These are phyloP conservation scores for Callocephalon fimbriatum DNA, from an alignment of 2,113 vertebrate species.

Conservation along the genomic window DNA sequence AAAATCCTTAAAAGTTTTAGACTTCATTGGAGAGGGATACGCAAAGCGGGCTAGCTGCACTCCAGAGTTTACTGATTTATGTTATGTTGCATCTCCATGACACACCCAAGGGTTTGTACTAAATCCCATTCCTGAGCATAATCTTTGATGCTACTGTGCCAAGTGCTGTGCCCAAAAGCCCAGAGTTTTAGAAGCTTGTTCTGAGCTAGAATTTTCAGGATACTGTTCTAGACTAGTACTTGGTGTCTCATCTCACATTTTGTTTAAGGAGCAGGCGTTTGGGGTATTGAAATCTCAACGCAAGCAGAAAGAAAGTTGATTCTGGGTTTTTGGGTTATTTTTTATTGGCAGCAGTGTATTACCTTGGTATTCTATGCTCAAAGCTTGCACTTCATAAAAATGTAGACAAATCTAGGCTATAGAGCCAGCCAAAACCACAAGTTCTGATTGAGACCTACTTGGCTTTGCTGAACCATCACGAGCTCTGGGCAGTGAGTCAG, in stretches of 20 bases:
- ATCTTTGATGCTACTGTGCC: neutral
- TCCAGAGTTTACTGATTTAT: neutral
- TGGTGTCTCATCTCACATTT: neutral
- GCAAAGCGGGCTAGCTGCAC: neutral
- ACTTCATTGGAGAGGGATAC: neutral
- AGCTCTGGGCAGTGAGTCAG: slow-evolving; percentile 49
- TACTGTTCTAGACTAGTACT: neutral
- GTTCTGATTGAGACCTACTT: slow-evolving; percentile 58
- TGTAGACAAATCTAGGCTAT: neutral
- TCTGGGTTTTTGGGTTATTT: neutral
- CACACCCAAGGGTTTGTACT: neutral
- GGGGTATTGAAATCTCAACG: neutral
- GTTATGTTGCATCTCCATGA: neutral
- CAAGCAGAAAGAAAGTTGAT: neutral
- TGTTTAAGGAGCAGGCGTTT: neutral
- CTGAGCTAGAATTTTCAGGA: neutral
- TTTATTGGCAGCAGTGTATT: neutral
- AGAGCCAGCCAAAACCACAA: slow-evolving; percentile 44
- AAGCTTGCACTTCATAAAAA: neutral
- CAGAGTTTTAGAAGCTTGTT: neutral
- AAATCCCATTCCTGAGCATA: neutral
- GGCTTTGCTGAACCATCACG: slow-evolving; percentile 52
- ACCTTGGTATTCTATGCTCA: neutral
- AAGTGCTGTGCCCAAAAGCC: neutral
- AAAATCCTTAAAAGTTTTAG: neutral